Evolutionary conservation across 2,888 invertebrate species (phyloP).

Genomic region (Thalpophila matura): DNA sequence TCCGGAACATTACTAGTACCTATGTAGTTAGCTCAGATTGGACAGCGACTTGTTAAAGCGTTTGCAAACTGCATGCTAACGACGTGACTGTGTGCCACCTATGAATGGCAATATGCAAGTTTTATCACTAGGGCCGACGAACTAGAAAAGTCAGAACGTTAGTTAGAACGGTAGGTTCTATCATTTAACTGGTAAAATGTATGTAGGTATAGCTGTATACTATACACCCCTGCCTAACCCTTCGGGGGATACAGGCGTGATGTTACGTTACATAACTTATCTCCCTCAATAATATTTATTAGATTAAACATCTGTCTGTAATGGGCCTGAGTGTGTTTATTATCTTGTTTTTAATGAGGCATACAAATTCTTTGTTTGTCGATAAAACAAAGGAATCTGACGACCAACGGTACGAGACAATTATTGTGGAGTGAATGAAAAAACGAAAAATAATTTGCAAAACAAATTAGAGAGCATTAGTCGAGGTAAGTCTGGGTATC

Average conservation of each 20-base stretch:
- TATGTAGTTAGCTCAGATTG: slow-evolving; percentile 21
- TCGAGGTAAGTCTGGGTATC: slow-evolving; percentile 62
- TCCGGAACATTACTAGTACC: too few species aligned
- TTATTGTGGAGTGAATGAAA: slow-evolving; percentile 42
- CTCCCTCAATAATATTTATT: too few species aligned
- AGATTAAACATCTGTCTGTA: too few species aligned
- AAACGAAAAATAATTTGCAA: slow-evolving; percentile 70
- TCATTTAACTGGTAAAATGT: too few species aligned
- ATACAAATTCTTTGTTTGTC: slow-evolving; percentile 40
- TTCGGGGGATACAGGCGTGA: too few species aligned
- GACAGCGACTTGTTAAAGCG: slow-evolving; percentile 11
- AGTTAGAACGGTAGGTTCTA: too few species aligned
- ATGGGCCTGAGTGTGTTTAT: too few species aligned
- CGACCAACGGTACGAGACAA: slow-evolving; percentile 54
- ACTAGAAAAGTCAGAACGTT: not conserved
- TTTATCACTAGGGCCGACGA: slow-evolving; percentile 14
- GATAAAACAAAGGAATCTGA: slow-evolving; percentile 50
- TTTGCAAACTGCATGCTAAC: slow-evolving; percentile 36
- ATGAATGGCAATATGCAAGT: slow-evolving; percentile 35
- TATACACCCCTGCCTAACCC: too few species aligned
- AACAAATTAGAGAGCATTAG: slow-evolving; percentile 73
- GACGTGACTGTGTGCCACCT: slow-evolving; percentile 20
- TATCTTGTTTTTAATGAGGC: too few species aligned
- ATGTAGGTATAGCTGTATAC: too few species aligned
- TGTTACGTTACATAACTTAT: too few species aligned